A percentile compares a stretch with the other conserved stretches of the same genome.
These are phyloP conservation scores for Spodoptera exigua DNA, from an alignment of 2,888 invertebrate genomes.

Conservation along the genomic window DNA sequence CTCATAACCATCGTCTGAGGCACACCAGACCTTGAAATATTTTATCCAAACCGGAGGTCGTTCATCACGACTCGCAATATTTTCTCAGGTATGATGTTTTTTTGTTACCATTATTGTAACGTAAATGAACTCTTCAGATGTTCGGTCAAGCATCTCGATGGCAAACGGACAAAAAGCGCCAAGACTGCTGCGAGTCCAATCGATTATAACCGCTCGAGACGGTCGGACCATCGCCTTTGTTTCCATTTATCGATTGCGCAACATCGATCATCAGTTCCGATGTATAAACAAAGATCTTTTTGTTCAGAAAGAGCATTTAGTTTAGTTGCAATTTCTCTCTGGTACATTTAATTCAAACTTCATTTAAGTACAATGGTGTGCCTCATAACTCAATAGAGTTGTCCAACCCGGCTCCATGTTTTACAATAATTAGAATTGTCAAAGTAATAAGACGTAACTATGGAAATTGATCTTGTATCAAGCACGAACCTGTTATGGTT, in stretches of 20 bases:
- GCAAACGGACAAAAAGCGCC: constrained; percentile 65
- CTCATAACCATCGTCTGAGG: constrained; percentile 14
- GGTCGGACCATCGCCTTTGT: constrained; percentile 61
- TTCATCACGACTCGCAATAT: constrained; percentile 46
- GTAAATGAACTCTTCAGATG: constrained; percentile 70
- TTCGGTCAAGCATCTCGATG: constrained; percentile 64
- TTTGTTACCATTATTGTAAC: constrained; percentile 58
- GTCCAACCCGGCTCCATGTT: constrained; percentile 45
- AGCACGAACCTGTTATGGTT: constrained; percentile 35
- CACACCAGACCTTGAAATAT: constrained; percentile 41
- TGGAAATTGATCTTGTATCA: constrained; percentile 42
- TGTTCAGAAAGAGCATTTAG: constrained; percentile 37
- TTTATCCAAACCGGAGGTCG: constrained; percentile 47
- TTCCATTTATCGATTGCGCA: constrained; percentile 77
- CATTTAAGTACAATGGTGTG: constrained; percentile 30
- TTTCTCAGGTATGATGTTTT: constrained; percentile 42
- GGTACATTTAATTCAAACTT: constrained; percentile 19
- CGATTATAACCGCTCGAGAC: constrained; percentile 72
- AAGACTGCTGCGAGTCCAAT: constrained; percentile 67
- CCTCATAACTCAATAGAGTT: constrained; percentile 48
- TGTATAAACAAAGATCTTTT: constrained; percentile 50
- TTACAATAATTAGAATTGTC: constrained; percentile 52
- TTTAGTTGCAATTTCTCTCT: constrained; percentile 29
- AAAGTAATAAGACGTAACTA: constrained; percentile 48
- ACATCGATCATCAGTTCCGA: constrained; percentile 44